Evolutionary conservation across 1,140 invertebrate species (phyloP), one percentile per base, ranked within the genome.

Genomic region (Linepithema humile): DNA sequence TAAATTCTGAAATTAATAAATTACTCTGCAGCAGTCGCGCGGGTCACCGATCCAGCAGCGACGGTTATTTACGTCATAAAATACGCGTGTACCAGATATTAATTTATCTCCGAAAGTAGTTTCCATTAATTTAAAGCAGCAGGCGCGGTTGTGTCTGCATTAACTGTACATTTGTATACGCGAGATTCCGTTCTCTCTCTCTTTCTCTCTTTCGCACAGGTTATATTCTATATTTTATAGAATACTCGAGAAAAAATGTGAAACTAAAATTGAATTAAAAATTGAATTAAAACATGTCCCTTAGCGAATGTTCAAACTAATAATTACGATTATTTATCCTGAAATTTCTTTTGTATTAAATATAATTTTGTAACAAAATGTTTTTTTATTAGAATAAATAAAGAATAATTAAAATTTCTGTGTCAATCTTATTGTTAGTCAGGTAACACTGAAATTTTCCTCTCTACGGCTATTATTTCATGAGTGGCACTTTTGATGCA

Each of bases 51-150:
- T 82, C 43, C 53, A 45, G 59, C 40, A 53, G 26, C 67, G 55
- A 82, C 69, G 78, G 67, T 72, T 82, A 82, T 82, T 82, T 82
- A 82, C 78, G 78, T 74, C 67, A 82, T 82, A 74, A 82, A 83
- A 77, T 83, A 75, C 45, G 40, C 69, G 70, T 59, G 55, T 62
- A 83, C 72, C 69, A 64, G 82, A 83, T 83, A 83, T 75, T 83
- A 83, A 83, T 83, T 83, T 83, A 83, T 83, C 82, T 83, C 72
- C 59, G 45, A 83, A 75, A 75, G 72, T 83, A 83, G 82, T 83
- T 83, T 83, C 45, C 70, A 83, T 83, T 83, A 83, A 83, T 75
- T 83, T 75, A 53, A 75, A 83, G 82, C 57, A 83, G 70, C 72
- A 74, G 59, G 43, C 78, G 55, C 69, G 78, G 69, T 74, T 29